These are phyloP conservation scores for Anguilla pacifica DNA, from an alignment of 2,797 vertebrate species.

Conservation along the genomic window DNA sequence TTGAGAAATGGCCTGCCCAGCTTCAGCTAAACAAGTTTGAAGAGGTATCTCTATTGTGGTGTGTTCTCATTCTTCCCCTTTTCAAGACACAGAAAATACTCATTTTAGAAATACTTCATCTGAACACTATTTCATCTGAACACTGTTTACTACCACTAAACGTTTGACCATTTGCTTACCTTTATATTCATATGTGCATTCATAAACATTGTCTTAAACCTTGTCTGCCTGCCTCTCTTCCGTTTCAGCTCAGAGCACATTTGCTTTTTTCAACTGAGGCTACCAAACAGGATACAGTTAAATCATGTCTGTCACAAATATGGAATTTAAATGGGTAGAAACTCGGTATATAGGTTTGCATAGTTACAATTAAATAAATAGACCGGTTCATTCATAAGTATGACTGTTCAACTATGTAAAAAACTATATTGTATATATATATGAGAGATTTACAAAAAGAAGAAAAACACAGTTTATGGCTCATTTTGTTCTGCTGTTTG, in stretches of 20 bases:
- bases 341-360: slow-evolving; percentile 76
- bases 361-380: slow-evolving; percentile 74
- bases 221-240: neutral
- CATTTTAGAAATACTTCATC: slow-evolving; percentile 9
- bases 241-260: neutral
- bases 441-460: slow-evolving; percentile 78
- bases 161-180: neutral
- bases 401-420: slow-evolving; percentile 81
- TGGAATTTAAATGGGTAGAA: slow-evolving; percentile 79
- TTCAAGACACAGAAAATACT: neutral
- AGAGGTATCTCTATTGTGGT: neutral
- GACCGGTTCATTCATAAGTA: slow-evolving; percentile 48
- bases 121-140: neutral
- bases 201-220: neutral
- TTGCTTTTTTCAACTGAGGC: neutral
- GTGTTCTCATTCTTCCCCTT: no score
- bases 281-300: neutral
- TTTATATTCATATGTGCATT: slow-evolving; percentile 15
- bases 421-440: slow-evolving; percentile 78
- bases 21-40: neutral
- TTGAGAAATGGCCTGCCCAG: neutral
- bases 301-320: slow-evolving; percentile 61
- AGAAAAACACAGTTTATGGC: slow-evolving; percentile 53
- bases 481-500: slow-evolving; percentile 1
- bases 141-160: neutral